These are phyloP conservation scores for Odontamblyopus lacepedii DNA, from an alignment of 2,797 vertebrate genomes.

Conservation along the genomic window DNA sequence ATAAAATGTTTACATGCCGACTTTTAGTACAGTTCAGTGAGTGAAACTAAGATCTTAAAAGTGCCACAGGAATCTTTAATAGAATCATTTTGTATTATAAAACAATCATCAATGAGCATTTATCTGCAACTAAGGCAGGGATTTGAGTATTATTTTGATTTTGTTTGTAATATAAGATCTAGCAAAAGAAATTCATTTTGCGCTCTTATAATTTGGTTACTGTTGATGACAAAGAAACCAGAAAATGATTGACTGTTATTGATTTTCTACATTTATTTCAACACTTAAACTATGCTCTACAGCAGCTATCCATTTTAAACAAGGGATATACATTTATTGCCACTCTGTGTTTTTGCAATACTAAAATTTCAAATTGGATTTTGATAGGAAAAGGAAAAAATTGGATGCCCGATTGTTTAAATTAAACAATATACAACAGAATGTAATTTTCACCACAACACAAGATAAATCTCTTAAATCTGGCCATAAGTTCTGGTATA, in stretches of 20 bases:
- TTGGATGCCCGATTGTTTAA: not conserved
- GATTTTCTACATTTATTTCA: not conserved
- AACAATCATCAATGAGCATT: not conserved
- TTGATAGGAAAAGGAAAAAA: not conserved
- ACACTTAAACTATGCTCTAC: not conserved
- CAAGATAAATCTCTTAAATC: not conserved
- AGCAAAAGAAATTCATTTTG: not conserved
- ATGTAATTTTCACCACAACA: no score
- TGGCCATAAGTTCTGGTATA: not conserved
- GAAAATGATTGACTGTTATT: not conserved
- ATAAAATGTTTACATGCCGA: conserved; percentile 30
- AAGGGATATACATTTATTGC: not conserved
- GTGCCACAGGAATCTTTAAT: not conserved
- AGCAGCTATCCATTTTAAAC: not conserved
- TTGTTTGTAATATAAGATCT: not conserved
- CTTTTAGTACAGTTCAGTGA: conserved; percentile 18
- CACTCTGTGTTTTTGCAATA: not conserved
- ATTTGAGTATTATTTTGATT: not conserved
- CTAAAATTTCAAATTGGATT: not conserved
- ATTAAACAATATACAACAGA: not conserved
- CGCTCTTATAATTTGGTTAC: not conserved
- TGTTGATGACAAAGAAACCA: not conserved
- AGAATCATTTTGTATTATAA: not conserved
- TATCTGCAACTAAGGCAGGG: not conserved
- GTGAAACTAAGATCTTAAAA: conserved; percentile 20